Evolutionary conservation across 2,797 vertebrate genomes (phyloP).

Genomic region (Propithecus perrieri): DNA sequence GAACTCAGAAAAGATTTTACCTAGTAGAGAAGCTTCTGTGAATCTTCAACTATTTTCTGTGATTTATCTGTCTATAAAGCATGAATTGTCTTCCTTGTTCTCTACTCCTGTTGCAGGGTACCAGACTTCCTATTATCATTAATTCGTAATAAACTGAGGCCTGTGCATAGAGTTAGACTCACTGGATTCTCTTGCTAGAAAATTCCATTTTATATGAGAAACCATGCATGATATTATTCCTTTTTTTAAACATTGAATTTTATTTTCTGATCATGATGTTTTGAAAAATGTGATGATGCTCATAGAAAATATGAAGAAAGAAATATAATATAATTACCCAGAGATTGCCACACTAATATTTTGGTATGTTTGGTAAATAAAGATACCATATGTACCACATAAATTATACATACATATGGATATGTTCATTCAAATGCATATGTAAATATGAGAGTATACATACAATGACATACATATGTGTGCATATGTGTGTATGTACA

Average conservation of each 20-base stretch:
- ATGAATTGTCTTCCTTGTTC: not conserved
- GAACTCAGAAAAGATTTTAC: not conserved
- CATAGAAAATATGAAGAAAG: not conserved
- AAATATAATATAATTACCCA: not conserved
- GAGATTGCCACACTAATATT: not conserved
- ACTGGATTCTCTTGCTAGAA: constrained; percentile 30
- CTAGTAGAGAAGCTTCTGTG: not conserved
- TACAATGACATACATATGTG: not conserved
- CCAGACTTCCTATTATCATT: not conserved
- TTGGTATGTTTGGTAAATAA: not conserved
- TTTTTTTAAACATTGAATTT: not conserved
- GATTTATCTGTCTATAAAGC: not conserved
- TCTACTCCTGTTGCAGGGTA: not conserved
- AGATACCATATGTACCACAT: not conserved
- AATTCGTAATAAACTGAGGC: not conserved
- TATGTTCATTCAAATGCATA: not conserved
- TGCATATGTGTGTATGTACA: not conserved
- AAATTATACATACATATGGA: not conserved
- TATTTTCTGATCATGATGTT: constrained; percentile 16
- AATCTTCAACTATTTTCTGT: not conserved
- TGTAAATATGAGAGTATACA: not conserved
- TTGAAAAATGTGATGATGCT: constrained; percentile 25
- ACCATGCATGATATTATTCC: not conserved
- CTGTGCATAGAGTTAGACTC: not conserved
- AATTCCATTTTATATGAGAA: not conserved